These are phyloP conservation scores for Siderastrea siderea DNA, from an alignment of 92 coral and sea anemone genomes.

Conservation along the genomic window DNA sequence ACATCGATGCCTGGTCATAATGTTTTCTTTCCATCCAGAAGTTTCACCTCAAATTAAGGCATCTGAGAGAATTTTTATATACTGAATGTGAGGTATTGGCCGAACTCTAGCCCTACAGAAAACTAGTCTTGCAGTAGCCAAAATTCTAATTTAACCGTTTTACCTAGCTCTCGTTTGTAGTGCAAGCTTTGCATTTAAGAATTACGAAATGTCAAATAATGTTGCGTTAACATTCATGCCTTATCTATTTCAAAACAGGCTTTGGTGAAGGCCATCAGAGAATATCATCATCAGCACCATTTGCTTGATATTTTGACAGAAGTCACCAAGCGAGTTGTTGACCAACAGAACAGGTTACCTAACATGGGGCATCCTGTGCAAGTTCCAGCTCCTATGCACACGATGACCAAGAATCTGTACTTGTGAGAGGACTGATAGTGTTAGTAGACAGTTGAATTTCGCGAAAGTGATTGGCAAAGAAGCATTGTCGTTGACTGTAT, in stretches of 20 bases:
- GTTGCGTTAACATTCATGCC: background rate
- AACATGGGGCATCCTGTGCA: constrained; percentile 5
- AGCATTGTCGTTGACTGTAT: too few relatives aligned
- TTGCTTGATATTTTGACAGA: constrained; percentile 65
- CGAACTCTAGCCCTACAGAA: too few relatives aligned
- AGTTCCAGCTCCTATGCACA: constrained; percentile 49
- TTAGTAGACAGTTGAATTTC: too few relatives aligned
- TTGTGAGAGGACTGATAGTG: constrained; percentile 1
- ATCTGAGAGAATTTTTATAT: too few relatives aligned
- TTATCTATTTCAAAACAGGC: constrained; percentile 4
- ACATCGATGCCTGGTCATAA: too few relatives aligned
- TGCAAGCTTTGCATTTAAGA: background rate
- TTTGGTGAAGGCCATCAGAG: constrained; percentile 40
- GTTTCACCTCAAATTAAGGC: too few relatives aligned
- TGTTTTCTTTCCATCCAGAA: too few relatives aligned
- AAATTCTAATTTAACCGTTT: too few relatives aligned
- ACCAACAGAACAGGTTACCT: background rate
- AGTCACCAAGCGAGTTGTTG: constrained; percentile 66
- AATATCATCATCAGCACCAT: constrained; percentile 46
- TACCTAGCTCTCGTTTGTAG: background rate
- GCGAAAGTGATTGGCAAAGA: too few relatives aligned
- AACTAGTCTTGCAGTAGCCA: too few relatives aligned
- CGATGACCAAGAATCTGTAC: constrained; percentile 39
- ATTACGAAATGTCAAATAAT: background rate
- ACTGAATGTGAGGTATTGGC: too few relatives aligned